phyloP scores from a whole-genome alignment of 2,113 vertebrate genomes.

The Panurus biarmicus region DNA sequence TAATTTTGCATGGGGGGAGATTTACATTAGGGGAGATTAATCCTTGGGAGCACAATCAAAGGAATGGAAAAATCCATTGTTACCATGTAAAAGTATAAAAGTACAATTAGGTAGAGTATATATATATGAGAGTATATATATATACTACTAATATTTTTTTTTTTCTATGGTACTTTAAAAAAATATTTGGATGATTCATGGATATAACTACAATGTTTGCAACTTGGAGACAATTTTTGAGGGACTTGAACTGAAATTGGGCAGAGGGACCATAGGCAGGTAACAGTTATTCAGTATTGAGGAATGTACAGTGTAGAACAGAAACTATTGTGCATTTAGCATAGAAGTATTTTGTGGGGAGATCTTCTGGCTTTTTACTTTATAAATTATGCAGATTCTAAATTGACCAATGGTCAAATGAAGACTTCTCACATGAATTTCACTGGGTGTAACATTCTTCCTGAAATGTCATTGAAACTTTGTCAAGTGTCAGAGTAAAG shows the following conservation, averaged over 20 bases:
- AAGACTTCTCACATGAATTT: not conserved
- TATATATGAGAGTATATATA: too few species aligned
- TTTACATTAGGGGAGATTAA: not conserved
- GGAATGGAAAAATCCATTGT: not conserved
- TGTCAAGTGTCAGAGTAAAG: not conserved
- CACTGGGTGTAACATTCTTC: not conserved
- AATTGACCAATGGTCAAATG: not conserved
- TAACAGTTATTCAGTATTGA: not conserved
- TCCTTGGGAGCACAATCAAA: not conserved
- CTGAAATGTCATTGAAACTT: not conserved
- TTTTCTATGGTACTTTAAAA: not conserved
- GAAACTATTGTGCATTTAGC: not conserved
- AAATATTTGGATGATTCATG: not conserved
- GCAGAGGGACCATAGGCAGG: not conserved
- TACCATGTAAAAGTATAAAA: not conserved
- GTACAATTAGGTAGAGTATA: too few species aligned
- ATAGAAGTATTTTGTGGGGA: accelerated
- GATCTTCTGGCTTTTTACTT: accelerated
- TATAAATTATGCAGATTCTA: not conserved
- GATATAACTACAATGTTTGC: not conserved
- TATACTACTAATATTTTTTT: too few species aligned
- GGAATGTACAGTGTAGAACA: not conserved
- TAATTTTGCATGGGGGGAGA: not conserved
- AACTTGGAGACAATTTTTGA: not conserved
- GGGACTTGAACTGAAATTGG: not conserved